These are phyloP conservation scores for Hybognathus amarus DNA, from an alignment of 2,797 vertebrate genomes.

Conservation along the genomic window DNA sequence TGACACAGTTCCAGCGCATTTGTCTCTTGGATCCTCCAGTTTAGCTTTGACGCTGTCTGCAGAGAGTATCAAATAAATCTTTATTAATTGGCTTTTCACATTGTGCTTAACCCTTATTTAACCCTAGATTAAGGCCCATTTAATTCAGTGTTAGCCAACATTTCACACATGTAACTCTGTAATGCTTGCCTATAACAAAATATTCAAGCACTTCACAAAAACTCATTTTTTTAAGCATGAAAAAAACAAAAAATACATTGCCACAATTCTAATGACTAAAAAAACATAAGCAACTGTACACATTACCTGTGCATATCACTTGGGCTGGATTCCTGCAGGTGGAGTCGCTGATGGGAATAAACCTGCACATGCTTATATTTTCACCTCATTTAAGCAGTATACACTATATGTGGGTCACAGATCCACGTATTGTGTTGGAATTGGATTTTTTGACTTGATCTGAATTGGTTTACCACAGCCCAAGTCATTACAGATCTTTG, in stretches of 20 bases:
- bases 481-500: constrained; percentile 58
- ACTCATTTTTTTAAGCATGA: background rate
- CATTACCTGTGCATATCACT: constrained; percentile 71
- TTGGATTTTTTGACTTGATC: accelerated
- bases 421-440: too few relatives aligned
- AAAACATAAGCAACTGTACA: background rate
- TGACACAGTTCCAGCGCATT: constrained; percentile 67
- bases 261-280: background rate
- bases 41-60: constrained; percentile 61
- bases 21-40: constrained; percentile 24
- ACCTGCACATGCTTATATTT: constrained; percentile 50
- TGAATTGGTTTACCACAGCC: constrained; percentile 42
- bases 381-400: background rate
- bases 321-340: accelerated
- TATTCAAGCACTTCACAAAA: too few relatives aligned
- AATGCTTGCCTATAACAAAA: too few relatives aligned
- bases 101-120: background rate
- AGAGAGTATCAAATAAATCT: constrained; percentile 6
- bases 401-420: constrained; percentile 28
- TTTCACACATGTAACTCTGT: background rate
- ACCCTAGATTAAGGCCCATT: background rate
- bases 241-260: background rate
- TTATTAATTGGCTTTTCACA: background rate
- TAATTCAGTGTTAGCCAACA: background rate
- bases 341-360: background rate